Evolutionary conservation across 2,797 vertebrate genomes (phyloP), one percentile per base, ranked within the genome.

Genomic region (Myotis daubentonii): DNA sequence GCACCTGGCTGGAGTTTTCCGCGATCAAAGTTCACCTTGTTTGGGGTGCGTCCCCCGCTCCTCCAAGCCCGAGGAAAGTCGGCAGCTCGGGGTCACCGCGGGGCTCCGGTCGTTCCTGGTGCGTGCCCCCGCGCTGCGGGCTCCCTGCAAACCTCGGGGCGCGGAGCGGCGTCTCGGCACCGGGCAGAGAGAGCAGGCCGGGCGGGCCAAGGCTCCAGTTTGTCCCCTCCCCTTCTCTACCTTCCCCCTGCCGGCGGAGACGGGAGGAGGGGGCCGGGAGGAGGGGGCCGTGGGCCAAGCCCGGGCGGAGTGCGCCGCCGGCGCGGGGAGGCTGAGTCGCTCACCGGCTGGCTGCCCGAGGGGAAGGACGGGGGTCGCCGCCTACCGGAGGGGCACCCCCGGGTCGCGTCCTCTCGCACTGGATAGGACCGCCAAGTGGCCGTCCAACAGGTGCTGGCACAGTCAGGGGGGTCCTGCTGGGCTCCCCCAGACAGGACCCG

Each of bases 381-480:
- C 72, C 84, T 11, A 3, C 2, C 36, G 86, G 47, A 47, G 85
- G 53, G 41, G 81, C 81, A n/a, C 51, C 65, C 53, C 16, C 1
- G 3, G 51, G 44, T 47, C 5, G 74, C 4, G 51, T 41, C 75
- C 33, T 49, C 72, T 6, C 30, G 36, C 51, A 65, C 90, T 5
- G 68, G n/a, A 51, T 15, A 0, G 6, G 97, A 96, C 97, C 96
- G 98, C 98, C 98, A 97, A 98, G 98, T 97, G 98, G 98, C 97
- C 72, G 97, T 97, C 98, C 98, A 98, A 99, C 99, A 99, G 99
- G 99, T 99, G 99, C 98, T 98, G 97, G 95, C 97, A 65, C 98
- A 97, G 98, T 97, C 98, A 44, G 96, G 97, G 90, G 91, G 98
- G 97, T 97, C 74, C 81, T 23, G 79, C 79, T 20, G 94, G 49